A percentile compares a stretch with the other conserved stretches of the same genome.
phyloP scores from a whole-genome alignment of 2,888 invertebrate species.

The Tubulanus polymorphus region DNA sequence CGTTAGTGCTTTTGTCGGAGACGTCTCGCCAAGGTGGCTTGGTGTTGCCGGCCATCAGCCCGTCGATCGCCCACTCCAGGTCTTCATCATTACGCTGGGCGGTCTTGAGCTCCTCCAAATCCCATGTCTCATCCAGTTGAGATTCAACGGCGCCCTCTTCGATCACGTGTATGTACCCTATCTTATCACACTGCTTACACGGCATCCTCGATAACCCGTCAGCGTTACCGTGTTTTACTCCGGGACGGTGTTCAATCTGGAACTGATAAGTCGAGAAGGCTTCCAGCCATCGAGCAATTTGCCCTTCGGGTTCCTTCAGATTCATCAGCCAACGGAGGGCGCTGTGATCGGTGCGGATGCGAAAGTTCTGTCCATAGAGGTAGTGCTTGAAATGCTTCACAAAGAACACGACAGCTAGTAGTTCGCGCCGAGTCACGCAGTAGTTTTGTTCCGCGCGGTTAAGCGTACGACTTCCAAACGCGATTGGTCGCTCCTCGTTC shows the following conservation, averaged over 20 bases:
- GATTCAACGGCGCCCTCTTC: no score
- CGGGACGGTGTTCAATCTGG: slow-evolving; percentile 16
- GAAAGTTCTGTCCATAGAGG: slow-evolving; percentile 13
- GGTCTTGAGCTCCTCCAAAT: neutral
- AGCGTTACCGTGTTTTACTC: slow-evolving; percentile 18
- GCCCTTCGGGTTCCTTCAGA: slow-evolving; percentile 17
- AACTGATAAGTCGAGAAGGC: slow-evolving; percentile 18
- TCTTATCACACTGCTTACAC: no score
- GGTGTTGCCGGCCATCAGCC: no score
- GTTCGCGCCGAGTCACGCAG: slow-evolving; percentile 10
- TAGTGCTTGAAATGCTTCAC: slow-evolving; percentile 8
- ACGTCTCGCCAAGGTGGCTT: no score
- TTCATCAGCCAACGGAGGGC: slow-evolving; percentile 18
- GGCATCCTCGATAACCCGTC: slow-evolving; percentile 17
- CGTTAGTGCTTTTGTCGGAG: no score
- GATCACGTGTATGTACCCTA: no score
- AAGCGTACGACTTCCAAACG: slow-evolving; percentile 5
- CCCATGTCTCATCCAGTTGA: neutral
- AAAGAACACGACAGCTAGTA: slow-evolving; percentile 3
- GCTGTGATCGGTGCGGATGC: slow-evolving; percentile 14
- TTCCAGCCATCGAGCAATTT: slow-evolving; percentile 20
- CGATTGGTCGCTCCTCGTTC: slow-evolving; percentile 4
- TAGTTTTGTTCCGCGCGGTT: slow-evolving; percentile 2
- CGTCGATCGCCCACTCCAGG: no score
- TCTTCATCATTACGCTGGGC: no score